phyloP scores from a whole-genome alignment of 2,797 vertebrate genomes.

The Numenius phaeopus region DNA sequence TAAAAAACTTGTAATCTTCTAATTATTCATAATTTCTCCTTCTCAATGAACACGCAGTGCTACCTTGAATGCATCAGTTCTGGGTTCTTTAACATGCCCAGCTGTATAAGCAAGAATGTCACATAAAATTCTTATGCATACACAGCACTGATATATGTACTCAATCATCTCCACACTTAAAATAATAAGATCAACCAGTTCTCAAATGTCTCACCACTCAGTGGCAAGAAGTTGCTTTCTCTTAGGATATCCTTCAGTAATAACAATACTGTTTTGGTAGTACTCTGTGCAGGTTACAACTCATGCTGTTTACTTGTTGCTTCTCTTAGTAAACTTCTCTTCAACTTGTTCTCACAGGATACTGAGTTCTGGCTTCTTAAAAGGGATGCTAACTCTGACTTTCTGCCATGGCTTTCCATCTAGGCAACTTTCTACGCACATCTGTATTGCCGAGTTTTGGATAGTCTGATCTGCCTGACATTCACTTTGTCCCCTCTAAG shows the following conservation, averaged over 20 bases:
- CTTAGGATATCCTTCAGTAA: not conserved
- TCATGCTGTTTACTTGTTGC: not conserved
- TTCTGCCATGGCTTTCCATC: not conserved
- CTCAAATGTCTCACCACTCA: not conserved
- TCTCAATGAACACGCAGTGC: not conserved
- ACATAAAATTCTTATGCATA: not conserved
- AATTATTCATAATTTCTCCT: not conserved
- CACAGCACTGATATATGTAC: not conserved
- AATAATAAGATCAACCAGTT: not conserved
- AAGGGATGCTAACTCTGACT: not conserved
- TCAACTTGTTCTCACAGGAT: not conserved
- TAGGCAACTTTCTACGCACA: not conserved
- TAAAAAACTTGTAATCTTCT: not conserved
- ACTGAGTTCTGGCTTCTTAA: not conserved
- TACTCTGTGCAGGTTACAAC: not conserved
- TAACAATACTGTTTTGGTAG: not conserved
- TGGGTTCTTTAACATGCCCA: not conserved
- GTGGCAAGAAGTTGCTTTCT: not conserved
- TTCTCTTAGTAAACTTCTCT: not conserved
- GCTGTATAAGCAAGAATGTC: not conserved
- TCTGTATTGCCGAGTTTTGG: not conserved
- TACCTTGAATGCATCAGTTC: not conserved
- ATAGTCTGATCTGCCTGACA: not conserved
- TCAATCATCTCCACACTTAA: not conserved
- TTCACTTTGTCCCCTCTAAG: not conserved